Evolutionary conservation across 1,140 invertebrate species (phyloP).

Genomic region (Drosophila simulans): DNA sequence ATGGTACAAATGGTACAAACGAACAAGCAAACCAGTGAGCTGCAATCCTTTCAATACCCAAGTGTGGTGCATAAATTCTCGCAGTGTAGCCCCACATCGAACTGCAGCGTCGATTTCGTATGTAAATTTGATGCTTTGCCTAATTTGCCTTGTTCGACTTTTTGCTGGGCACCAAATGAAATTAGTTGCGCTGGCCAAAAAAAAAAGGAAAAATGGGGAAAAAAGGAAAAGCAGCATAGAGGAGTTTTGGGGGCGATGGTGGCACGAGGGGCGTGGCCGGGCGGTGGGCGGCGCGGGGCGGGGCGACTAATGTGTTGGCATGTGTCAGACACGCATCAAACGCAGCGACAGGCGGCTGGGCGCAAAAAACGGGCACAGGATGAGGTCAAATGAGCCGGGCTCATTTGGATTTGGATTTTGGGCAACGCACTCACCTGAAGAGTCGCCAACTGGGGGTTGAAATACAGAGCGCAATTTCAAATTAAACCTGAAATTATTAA

Average conservation of each 20-base stretch:
- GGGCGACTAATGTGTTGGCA: slow-evolving; percentile 71
- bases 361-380: slow-evolving; percentile 12
- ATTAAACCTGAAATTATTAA: not conserved
- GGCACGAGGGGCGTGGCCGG: slow-evolving; percentile 30
- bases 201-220: not conserved
- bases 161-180: slow-evolving; percentile 48
- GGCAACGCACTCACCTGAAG: slow-evolving; percentile 8
- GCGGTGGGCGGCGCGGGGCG: slow-evolving; percentile 16
- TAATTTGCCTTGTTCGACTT: slow-evolving; percentile 60
- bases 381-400: slow-evolving; percentile 13
- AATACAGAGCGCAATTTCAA: not conserved
- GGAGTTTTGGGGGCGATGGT: slow-evolving; percentile 5
- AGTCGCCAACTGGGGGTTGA: not conserved
- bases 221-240: slow-evolving; percentile 8
- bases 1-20: too few relatives aligned
- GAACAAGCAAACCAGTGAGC: too few relatives aligned
- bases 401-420: not conserved
- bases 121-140: slow-evolving; percentile 64
- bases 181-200: slow-evolving; percentile 31
- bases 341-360: slow-evolving; percentile 41
- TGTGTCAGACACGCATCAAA: slow-evolving; percentile 76
- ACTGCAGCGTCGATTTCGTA: slow-evolving; percentile 53
- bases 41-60: too few relatives aligned
- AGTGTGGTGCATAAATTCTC: not conserved
- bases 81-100: slow-evolving; percentile 11